A percentile compares a stretch with the other conserved stretches of the same genome.
Conservation (phyloP, 1,140 invertebrate species). For the Rhyacophila brunnea region DNA sequence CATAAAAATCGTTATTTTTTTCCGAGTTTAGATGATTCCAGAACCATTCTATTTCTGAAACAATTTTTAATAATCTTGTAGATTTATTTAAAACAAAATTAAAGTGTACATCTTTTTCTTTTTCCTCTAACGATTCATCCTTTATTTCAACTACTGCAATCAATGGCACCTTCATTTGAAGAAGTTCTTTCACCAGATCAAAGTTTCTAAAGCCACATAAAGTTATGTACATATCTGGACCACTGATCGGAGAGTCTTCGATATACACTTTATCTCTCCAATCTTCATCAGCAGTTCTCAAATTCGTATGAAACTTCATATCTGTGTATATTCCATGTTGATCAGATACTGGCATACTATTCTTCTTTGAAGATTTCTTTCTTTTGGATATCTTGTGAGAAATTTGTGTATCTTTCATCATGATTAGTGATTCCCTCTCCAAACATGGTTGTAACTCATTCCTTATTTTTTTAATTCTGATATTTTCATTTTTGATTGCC, state of each 20-base stretch:
- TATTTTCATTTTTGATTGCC: conserved; percentile 48
- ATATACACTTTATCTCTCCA: conserved; percentile 54
- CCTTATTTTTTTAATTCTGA: conserved; percentile 45
- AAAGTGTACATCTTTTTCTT: background rate
- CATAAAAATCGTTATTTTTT: conserved; percentile 39
- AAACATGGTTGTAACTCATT: conserved; percentile 45
- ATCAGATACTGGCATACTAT: conserved; percentile 21
- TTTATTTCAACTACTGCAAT: conserved; percentile 48
- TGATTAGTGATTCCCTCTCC: conserved; percentile 43
- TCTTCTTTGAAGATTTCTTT: background rate
- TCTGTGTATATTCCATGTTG: conserved; percentile 30
- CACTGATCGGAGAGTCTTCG: conserved; percentile 53
- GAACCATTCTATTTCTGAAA: conserved; percentile 42
- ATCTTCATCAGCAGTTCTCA: conserved; percentile 54
- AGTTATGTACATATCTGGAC: conserved; percentile 56
- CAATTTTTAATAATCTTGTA: conserved; percentile 3
- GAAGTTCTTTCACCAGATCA: conserved; percentile 44
- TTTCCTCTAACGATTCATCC: conserved; percentile 22
- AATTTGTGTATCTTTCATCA: conserved; percentile 43
- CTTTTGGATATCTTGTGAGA: conserved; percentile 12
- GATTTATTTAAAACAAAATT: background rate
- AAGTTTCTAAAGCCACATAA: conserved; percentile 55
- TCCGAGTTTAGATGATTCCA: conserved; percentile 44
- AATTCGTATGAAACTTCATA: conserved; percentile 49
- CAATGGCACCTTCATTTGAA: conserved; percentile 51